phyloP scores from a whole-genome alignment of 2,888 invertebrate species.

The Tiliacea citrago region DNA sequence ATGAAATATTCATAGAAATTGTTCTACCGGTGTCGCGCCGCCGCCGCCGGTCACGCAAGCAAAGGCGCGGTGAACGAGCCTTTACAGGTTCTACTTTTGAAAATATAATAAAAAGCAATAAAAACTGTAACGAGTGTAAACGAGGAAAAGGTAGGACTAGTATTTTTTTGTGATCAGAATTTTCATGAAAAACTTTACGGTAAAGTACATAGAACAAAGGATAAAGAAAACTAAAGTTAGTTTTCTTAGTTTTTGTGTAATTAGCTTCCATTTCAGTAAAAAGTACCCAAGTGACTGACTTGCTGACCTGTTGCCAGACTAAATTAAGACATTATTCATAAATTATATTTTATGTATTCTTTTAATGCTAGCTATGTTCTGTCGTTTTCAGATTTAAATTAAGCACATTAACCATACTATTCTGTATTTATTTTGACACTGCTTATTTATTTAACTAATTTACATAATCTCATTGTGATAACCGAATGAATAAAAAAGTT shows the following conservation, averaged over 20 bases:
- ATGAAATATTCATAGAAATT: too few species aligned
- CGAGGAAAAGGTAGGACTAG: neutral
- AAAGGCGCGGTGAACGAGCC: too few species aligned
- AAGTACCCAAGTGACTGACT: neutral
- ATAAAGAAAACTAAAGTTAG: neutral
- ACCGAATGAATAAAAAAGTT: slow-evolving; percentile 49
- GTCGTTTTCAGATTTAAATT: slow-evolving; percentile 24
- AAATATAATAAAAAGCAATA: slow-evolving; percentile 8
- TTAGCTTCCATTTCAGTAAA: slow-evolving; percentile 8
- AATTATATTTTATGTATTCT: slow-evolving; percentile 35
- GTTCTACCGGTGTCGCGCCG: too few species aligned
- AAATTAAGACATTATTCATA: slow-evolving; percentile 29
- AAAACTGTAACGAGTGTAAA: too few species aligned
- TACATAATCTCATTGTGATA: slow-evolving; percentile 36
- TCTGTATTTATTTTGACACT: slow-evolving; percentile 44
- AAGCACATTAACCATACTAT: slow-evolving; percentile 3
- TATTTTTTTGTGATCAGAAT: too few species aligned
- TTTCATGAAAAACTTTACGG: neutral
- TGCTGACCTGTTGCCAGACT: slow-evolving; percentile 6
- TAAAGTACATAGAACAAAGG: neutral
- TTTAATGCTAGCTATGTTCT: slow-evolving; percentile 21
- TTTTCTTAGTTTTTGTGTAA: neutral
- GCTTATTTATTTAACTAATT: slow-evolving; percentile 26
- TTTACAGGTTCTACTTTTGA: slow-evolving; percentile 33
- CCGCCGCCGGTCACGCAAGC: too few species aligned